Conservation (phyloP, 1,140 invertebrate genomes). For the Stegodyphus dumicola region DNA sequence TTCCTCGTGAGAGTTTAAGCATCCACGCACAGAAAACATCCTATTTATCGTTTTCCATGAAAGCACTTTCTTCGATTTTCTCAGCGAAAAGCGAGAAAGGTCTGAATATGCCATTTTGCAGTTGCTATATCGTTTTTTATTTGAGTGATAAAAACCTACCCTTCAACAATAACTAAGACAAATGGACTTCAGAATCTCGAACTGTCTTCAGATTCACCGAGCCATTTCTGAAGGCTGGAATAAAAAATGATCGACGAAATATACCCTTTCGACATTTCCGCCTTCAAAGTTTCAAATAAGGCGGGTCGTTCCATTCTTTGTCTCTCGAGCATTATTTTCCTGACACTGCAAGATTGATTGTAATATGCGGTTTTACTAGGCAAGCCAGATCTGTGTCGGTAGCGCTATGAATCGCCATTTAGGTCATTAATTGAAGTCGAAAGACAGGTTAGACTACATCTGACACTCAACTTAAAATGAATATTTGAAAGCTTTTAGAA, state of each 20-base stretch:
- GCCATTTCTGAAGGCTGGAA: background rate
- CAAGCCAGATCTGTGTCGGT: no score
- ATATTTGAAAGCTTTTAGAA: no score
- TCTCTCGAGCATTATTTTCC: background rate
- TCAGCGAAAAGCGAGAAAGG: background rate
- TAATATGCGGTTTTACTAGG: no score
- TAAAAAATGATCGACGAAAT: constrained; percentile 4
- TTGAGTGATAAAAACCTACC: background rate
- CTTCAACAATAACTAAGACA: constrained; percentile 7
- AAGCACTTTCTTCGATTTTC: background rate
- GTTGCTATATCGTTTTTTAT: background rate
- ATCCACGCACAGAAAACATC: no score
- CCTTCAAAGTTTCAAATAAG: constrained; percentile 4
- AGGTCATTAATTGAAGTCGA: no score
- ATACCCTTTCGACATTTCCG: constrained; percentile 6
- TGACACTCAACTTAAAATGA: no score
- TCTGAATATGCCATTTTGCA: background rate
- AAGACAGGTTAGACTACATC: no score
- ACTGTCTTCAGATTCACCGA: background rate
- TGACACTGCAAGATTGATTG: background rate
- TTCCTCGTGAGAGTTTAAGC: no score
- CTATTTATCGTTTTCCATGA: no score
- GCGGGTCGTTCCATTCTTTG: background rate
- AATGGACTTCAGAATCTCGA: constrained; percentile 2
- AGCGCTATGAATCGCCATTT: no score